These are phyloP conservation scores for Hexactinellida sp. DNA, from an alignment of 37 sponge, comb jelly and placozoan genomes.

Conservation along the genomic window DNA sequence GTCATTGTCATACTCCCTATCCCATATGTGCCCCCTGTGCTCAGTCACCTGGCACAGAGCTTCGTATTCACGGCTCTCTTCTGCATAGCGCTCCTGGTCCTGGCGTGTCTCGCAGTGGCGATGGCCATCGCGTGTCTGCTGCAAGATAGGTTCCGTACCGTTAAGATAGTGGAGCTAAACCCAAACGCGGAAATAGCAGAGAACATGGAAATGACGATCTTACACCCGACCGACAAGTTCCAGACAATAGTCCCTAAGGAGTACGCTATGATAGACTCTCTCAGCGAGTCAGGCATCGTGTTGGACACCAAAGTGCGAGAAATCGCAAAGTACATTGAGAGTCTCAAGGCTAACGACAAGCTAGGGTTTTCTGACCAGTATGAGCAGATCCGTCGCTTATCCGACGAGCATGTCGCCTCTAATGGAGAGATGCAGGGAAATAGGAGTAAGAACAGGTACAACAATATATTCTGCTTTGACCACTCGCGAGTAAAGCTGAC, in stretches of 20 bases:
- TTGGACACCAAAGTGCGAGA: neutral
- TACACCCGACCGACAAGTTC: neutral
- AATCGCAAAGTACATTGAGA: neutral
- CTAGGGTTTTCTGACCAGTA: neutral
- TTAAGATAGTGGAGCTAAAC: neutral
- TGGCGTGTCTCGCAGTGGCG: neutral
- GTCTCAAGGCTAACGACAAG: neutral
- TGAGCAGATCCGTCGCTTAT: neutral
- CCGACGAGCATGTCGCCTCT: neutral
- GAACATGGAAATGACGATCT: neutral
- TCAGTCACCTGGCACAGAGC: neutral
- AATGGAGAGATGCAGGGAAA: conserved; percentile 37
- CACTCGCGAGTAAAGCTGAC: conserved; percentile 34
- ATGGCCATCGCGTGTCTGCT: neutral
- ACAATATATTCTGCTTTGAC: conserved; percentile 59
- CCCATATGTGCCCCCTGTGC: neutral
- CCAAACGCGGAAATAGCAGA: neutral
- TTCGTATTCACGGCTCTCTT: neutral
- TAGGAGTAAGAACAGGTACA: conserved; percentile 54
- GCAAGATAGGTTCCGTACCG: neutral
- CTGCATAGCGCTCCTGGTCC: neutral
- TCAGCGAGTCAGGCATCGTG: neutral
- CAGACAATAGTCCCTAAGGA: neutral
- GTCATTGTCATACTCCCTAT: neutral
- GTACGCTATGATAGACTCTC: neutral